A percentile compares a stretch with the other conserved stretches of the same genome.
phyloP scores from a whole-genome alignment of 2,113 vertebrate genomes.

The Pholis gunnellus region DNA sequence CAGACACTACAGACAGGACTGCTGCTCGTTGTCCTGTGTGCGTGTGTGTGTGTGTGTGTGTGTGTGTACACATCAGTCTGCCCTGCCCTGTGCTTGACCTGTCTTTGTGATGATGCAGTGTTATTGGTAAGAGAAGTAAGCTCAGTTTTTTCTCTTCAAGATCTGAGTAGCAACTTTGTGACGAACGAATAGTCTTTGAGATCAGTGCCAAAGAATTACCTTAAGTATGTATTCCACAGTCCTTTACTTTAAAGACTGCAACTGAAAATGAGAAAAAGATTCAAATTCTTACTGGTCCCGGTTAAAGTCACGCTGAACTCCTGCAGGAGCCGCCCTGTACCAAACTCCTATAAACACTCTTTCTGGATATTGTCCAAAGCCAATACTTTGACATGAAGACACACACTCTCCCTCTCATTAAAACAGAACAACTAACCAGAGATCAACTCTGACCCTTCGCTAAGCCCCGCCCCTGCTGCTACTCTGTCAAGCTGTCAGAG shows the following conservation, averaged over 20 bases:
- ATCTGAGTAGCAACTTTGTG: neutral
- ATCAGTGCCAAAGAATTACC: neutral
- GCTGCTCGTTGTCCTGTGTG: slow-evolving; percentile 6
- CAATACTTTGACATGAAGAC: neutral
- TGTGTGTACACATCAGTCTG: neutral
- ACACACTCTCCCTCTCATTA: neutral
- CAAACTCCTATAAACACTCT: neutral
- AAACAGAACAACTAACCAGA: neutral
- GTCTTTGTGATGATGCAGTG: slow-evolving; percentile 24
- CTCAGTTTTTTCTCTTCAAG: neutral
- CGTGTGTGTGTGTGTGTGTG: neutral
- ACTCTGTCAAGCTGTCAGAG: neutral
- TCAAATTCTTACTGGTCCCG: neutral
- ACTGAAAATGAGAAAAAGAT: neutral
- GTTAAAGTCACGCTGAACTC: neutral
- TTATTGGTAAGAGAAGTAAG: neutral
- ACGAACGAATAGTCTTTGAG: neutral
- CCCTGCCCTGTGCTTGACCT: slow-evolving; percentile 30
- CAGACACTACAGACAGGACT: slow-evolving; percentile 15
- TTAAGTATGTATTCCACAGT: neutral
- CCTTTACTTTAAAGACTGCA: neutral
- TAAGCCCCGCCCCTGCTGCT: neutral
- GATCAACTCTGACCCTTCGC: neutral
- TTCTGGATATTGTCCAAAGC: neutral
- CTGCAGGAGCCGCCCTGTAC: neutral